phyloP scores from a whole-genome alignment of 1,140 invertebrate genomes.

The Xylocopa sonorina region DNA sequence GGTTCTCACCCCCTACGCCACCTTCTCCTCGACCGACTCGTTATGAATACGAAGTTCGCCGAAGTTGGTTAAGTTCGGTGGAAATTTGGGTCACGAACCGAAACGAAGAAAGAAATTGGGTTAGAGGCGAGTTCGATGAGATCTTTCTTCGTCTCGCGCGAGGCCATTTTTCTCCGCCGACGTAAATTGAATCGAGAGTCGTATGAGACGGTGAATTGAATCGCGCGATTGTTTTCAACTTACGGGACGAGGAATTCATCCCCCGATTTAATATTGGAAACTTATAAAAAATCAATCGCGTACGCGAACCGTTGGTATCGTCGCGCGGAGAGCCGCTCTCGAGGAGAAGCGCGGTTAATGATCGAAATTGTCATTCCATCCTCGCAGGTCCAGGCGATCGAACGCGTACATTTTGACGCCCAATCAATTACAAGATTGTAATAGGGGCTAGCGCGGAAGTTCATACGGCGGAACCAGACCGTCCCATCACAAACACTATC shows the following conservation, averaged over 20 bases:
- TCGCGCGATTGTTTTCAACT: not conserved
- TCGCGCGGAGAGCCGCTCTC: not conserved
- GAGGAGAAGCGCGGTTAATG: not conserved
- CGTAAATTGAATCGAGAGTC: too few relatives aligned
- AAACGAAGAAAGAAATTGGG: not conserved
- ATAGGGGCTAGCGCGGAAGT: too few relatives aligned
- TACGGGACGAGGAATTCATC: too few relatives aligned
- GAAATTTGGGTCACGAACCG: constrained; percentile 32
- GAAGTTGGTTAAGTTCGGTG: not conserved
- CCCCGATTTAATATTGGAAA: too few relatives aligned
- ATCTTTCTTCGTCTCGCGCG: constrained; percentile 11
- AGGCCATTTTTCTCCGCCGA: too few relatives aligned
- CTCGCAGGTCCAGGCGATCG: too few relatives aligned
- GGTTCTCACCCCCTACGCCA: too few relatives aligned
- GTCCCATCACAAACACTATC: not conserved
- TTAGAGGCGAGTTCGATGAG: not conserved
- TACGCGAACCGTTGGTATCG: too few relatives aligned
- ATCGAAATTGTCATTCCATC: not conserved
- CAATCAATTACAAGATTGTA: too few relatives aligned
- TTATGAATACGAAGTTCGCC: constrained; percentile 31
- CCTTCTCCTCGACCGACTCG: not conserved
- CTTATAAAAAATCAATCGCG: too few relatives aligned
- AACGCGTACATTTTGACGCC: too few relatives aligned
- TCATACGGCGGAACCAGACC: too few relatives aligned
- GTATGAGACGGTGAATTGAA: not conserved